Percentiles rank a stretch among this genome's conserved stretches.
Conservation (phyloP, 2,888 invertebrate genomes). For the Prenolepis imparis region DNA sequence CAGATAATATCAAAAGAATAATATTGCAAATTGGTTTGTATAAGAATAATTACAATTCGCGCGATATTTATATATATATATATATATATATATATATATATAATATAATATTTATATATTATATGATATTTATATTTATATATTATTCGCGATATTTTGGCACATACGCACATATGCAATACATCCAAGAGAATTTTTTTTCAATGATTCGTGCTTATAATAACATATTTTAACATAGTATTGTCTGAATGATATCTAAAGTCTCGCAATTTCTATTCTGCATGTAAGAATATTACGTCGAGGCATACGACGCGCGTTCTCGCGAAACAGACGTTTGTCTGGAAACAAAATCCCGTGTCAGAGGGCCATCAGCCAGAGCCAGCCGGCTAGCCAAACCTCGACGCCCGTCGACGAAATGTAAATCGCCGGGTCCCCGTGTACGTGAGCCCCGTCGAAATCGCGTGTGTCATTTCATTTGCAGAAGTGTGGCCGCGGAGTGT, state of each 20-base stretch:
- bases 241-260: conserved; percentile 8
- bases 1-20: neutral
- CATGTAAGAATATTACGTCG: conserved; percentile 20
- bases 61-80: neutral
- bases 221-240: neutral
- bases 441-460: conserved; percentile 69
- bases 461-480: conserved; percentile 83
- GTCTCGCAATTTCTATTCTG: conserved; percentile 24
- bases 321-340: conserved; percentile 70
- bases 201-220: neutral
- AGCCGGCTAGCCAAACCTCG: conserved; percentile 59
- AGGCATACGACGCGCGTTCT: conserved; percentile 29
- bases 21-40: neutral
- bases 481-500: conserved; percentile 75
- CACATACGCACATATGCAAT: neutral
- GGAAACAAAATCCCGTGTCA: conserved; percentile 83
- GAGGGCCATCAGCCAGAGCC: conserved; percentile 79
- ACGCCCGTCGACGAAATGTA: conserved; percentile 71
- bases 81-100: neutral
- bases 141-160: neutral
- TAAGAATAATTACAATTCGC: neutral
- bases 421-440: conserved; percentile 63
- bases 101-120: neutral
- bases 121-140: too few species aligned
- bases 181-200: neutral